phyloP scores from a whole-genome alignment of 1,140 invertebrate species.

The Nasonia longicornis region DNA sequence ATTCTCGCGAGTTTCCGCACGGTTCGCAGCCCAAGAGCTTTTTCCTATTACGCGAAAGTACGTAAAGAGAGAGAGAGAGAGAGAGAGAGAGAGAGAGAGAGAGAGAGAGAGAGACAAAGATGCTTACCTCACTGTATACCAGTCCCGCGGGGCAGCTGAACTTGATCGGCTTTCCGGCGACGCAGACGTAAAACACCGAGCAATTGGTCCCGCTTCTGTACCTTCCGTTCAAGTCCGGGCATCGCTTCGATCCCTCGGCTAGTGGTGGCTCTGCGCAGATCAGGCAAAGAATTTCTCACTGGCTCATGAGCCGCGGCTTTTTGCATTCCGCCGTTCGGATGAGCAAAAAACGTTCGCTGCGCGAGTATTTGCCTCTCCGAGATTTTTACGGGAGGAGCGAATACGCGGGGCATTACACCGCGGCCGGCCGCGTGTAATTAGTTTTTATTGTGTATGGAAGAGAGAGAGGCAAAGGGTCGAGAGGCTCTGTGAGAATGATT shows the following conservation, averaged over 20 bases:
- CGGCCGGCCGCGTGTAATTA: too few relatives aligned
- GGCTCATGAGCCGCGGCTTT: not conserved
- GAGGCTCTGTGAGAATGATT: too few relatives aligned
- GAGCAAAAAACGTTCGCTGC: not conserved
- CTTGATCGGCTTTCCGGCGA: constrained; percentile 70
- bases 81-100: too few relatives aligned
- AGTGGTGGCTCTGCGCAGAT: constrained; percentile 61
- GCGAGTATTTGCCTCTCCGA: not conserved
- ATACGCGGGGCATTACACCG: not conserved
- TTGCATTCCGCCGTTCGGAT: not conserved
- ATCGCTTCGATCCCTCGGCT: constrained; percentile 64
- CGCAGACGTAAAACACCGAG: constrained; percentile 76
- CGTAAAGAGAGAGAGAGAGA: too few relatives aligned
- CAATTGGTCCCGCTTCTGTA: constrained; percentile 75
- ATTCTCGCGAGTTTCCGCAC: too few relatives aligned
- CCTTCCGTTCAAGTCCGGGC: constrained; percentile 68
- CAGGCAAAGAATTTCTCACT: not conserved
- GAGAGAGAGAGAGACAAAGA: not conserved
- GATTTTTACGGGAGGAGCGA: not conserved
- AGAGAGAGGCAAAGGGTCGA: too few relatives aligned
- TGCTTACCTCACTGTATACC: constrained; percentile 75
- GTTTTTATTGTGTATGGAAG: too few relatives aligned
- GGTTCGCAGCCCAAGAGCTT: too few relatives aligned
- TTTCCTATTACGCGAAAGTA: not conserved
- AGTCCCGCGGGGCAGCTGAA: constrained; percentile 74